Base-by-base conservation (phyloP, 2,797 vertebrate species). In the Etheostoma perlongum region DNA sequence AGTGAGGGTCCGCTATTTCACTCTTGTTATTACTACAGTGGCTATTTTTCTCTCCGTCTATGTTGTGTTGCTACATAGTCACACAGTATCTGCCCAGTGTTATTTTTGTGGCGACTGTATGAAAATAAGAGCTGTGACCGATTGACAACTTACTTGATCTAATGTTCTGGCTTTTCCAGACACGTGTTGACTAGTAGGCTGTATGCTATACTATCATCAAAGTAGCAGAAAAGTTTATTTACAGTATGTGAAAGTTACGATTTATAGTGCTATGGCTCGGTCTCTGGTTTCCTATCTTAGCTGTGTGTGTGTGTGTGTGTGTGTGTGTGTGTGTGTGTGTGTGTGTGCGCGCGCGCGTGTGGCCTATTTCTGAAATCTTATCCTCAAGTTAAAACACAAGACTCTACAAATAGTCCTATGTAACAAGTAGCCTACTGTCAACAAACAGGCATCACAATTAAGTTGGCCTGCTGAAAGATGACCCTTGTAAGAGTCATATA, bases 11-110 rank as follows among this genome's bases (percentile, higher is more conserved):
- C 81, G 12, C 47, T 58, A 62, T 60, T 53, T 58, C 67, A 59
- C 74, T 66, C 47, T 46, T 21, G 23, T 25, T 52, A 69, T 73
- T 61, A 57, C 68, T 72, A 65, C 57, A 82, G 58, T 79, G 36
- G 7, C 36, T 12, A 10, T 18, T 59, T 67, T 79, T 36, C 10
- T 44, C 2, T 14, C 6, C 4, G 10, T 13, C 12, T 2, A 60
- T 58, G 47, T 3, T 25, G 21, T 27, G 30, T 19, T 67, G 46
- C 11, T n/a, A 19, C 51, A n/a, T 15, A 8, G 51, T 15, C 46
- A 25, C 52, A 7, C 30, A 19, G 46, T 18, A 18, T 44, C 23
- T 54, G 25, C 14, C 15, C 64, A n/a, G 33, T 52, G 52, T 46
- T 73, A 42, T 61, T 64, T 49, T 57, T 53, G 62, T 27, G 18